Evolutionary conservation across 2,113 vertebrate species (phyloP), one percentile per base, ranked within the genome.

Genomic region (Anoura caudifer): DNA sequence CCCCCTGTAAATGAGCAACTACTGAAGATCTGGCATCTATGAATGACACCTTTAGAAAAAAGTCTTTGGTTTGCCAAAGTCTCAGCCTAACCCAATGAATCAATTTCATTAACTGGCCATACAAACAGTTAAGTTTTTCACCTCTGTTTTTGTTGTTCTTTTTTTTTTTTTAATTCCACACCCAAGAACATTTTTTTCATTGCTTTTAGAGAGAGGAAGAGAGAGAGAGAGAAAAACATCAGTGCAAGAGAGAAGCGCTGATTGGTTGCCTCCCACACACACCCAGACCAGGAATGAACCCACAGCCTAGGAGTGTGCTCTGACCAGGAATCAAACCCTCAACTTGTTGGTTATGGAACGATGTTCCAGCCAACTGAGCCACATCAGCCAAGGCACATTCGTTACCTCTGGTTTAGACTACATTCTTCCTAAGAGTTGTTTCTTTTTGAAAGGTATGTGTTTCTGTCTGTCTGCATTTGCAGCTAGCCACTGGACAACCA

Each of bases 1-100:
- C 4, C 0, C 2, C 5, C 8, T 47, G 3, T 7, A 77, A 61
- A 0, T 86, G 33, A 87, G 26, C 12, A 77, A 56, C 5, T 47
- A 16, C 47, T 47, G 22, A 89, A 16, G 10, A 9, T 22, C 13
- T 52, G 4, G 8, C 47, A 41, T 41, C 38, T 61, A 52, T 10
- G 33, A 93, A 69, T 47, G 31, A 41, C 16, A 87, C 1, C 20
- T 33, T 86, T n/a, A 91, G 65, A 79, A 75, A 28, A 84, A 75
- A 92, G 36, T 47, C 65, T 82, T 82, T 11, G 43, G 19, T 76
- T 85, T 63, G 50, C 33, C 12, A 31, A 28, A 85, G 65, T 36
- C 17, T 16, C 52, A 50, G 72, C 10, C 45, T 13, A 5, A 36
- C 19, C 22, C 33, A 56, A 50, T 52, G 1, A 75, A 43, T 73